Evolutionary conservation across 2,113 vertebrate species (phyloP), one percentile per base, ranked within the genome.

Genomic region (Acanthochromis polyacanthus): DNA sequence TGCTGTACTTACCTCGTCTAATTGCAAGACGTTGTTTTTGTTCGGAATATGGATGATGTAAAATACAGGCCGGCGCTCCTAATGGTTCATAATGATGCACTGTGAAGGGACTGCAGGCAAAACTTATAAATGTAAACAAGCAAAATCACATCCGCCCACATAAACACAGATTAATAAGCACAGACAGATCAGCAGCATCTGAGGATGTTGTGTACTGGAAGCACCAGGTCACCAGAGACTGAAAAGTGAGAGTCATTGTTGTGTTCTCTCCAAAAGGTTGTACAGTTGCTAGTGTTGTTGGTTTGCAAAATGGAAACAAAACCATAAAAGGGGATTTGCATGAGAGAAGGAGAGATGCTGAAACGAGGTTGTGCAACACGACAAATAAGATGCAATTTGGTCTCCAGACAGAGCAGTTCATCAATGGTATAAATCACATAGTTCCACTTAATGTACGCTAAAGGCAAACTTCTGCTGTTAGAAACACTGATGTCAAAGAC

Each of bases 41-140:
- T 43, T 43, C 1, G 40, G 11, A 43, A 43, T 15, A 15, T 15
- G 40, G 40, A 12, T 43, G 40, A 25, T 38, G 11, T 20, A 55
- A 74, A 20, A 52, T 11, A 0, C 38, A 19, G 62, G 55, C 50
- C 1, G 0, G 30, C 23, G 15, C 20, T 68, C 12, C 6, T 62
- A 75, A 71, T 71, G 70, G 32, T 40, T 55, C 50, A 5, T 81
- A 30, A 71, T 62, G 36, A 65, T 15, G 17, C 45, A 25, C 25
- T 61, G 6, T 4, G 11, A 16, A n/a, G 0, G 15, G 45, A 36
- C n/a, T 32, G 36, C 22, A 67, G 40, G 43, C 40, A 46, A 70
- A 45, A 66, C n/a, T 23, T 43, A 4, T 12, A 43, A 59, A 78
- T 1, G 16, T 23, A 52, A 60, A 75, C 59, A 52, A 66, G 71